Conservation (phyloP, 2,888 invertebrate species). For the Anarsia innoxiella region DNA sequence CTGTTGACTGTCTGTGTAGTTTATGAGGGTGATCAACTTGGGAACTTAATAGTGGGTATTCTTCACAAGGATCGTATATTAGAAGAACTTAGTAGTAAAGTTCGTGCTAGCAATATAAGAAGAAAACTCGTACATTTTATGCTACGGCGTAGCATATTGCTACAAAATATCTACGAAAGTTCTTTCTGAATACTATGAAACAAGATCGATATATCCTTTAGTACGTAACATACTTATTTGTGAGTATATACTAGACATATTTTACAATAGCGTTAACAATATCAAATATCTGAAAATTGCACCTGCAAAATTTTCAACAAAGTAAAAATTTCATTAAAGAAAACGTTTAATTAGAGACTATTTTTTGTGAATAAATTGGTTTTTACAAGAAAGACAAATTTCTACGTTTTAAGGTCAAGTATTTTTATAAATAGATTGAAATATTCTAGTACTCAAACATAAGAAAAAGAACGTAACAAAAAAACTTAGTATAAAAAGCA, state of each 20-base stretch:
- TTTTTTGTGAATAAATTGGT: no score
- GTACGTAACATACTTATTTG: no score
- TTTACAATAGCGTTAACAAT: no score
- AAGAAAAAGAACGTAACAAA: no score
- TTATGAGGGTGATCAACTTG: slow-evolving; percentile 21
- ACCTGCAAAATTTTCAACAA: neutral
- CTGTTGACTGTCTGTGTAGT: slow-evolving; percentile 24
- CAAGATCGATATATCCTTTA: no score
- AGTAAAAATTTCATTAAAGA: neutral
- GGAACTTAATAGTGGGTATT: slow-evolving; percentile 11
- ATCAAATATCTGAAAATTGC: no score
- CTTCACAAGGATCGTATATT: slow-evolving; percentile 1
- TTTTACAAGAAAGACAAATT: no score
- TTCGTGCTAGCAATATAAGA: neutral
- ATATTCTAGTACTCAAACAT: no score
- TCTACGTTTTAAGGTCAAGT: no score
- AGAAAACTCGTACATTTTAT: neutral
- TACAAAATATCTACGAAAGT: neutral
- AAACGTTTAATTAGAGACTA: neutral
- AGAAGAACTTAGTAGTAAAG: slow-evolving; percentile 1
- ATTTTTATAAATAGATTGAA: no score
- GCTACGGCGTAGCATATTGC: slow-evolving; percentile 4
- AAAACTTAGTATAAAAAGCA: neutral
- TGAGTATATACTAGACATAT: no score
- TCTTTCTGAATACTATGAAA: no score